Evolutionary conservation across 1,140 invertebrate genomes (phyloP), one percentile per base, ranked within the genome.

Genomic region (Eupristina koningsbergeri): DNA sequence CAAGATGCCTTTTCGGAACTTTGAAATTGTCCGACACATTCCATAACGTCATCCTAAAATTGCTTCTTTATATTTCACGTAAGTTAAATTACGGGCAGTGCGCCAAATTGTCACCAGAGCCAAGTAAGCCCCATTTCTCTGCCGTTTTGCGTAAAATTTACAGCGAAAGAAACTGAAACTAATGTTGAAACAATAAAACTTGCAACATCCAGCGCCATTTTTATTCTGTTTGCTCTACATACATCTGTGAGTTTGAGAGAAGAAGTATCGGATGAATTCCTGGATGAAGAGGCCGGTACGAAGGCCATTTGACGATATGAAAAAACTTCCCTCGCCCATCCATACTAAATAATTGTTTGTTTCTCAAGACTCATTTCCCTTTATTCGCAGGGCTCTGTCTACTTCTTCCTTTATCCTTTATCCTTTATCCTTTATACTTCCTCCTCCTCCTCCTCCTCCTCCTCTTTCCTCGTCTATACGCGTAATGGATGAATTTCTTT

Each of bases 401-500:
- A 29, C 36, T 82, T 36, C 39, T 34, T n/a, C 45, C 47, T 41
- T 34, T 13, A 1, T n/a, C 50, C 41, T 39, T 45, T 3, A n/a
- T 34, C 71, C 41, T 36, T 9, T 22, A 34, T 45, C 36, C 45
- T 22, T 75, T 41, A 50, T 71, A n/a, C 64, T 39, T 1, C n/a
- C 17, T 29, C 17, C 36, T 82, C n/a, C 39, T 34, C 17, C 45
- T 53, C 34, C 22, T 13, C 0, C 15, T 64, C 41, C n/a, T 45
- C 8, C 39, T 34, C 71, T 29, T 36, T 9, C 15, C 34, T 45
- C 36, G 63, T 22, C 81, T 41, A 50, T 71, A n/a, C 64, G 39
- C 15, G 41, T 80, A 84, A 80, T 84, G 83, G 77, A 84, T 84
- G 83, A 74, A 84, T 84, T 80, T 80, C 50, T 63, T 22, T 45